Percentiles rank a stretch among this genome's conserved stretches.
Conservation (phyloP, 2,113 vertebrate species). For the Ibidorhyncha struthersii region DNA sequence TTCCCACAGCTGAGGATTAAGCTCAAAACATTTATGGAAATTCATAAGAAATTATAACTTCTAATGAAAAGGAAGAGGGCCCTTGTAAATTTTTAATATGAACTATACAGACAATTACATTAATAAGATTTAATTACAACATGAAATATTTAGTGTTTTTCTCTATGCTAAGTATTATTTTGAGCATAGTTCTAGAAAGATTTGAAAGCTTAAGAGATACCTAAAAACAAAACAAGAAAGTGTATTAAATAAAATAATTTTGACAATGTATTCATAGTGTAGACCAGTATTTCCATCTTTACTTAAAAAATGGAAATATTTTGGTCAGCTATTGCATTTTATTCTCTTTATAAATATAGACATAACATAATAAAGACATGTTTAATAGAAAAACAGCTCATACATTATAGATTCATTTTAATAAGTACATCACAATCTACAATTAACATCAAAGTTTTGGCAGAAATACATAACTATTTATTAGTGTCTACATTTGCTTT, state of each 20-base stretch:
- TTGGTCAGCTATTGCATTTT: not conserved
- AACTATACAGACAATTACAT: constrained; percentile 34
- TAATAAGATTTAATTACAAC: constrained; percentile 49
- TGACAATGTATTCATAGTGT: not conserved
- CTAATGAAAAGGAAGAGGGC: not conserved
- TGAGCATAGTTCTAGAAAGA: not conserved
- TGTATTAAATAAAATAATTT: not conserved
- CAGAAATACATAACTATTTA: not conserved
- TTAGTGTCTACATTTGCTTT: not conserved
- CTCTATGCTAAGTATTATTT: constrained; percentile 9
- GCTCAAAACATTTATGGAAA: not conserved
- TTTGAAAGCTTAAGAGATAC: not conserved
- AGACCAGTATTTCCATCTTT: not conserved
- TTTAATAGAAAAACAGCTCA: not conserved
- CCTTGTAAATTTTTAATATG: constrained; percentile 39
- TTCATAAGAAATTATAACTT: not conserved
- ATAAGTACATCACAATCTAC: not conserved
- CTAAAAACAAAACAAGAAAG: not conserved
- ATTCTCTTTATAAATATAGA: not conserved
- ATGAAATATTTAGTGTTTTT: constrained; percentile 56
- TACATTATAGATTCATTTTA: not conserved
- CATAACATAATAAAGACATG: not conserved
- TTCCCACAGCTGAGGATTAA: not conserved
- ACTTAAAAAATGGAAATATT: not conserved
- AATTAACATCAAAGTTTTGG: not conserved